Conservation (phyloP, 2,888 invertebrate species). For the Hyposoter dolosus region DNA sequence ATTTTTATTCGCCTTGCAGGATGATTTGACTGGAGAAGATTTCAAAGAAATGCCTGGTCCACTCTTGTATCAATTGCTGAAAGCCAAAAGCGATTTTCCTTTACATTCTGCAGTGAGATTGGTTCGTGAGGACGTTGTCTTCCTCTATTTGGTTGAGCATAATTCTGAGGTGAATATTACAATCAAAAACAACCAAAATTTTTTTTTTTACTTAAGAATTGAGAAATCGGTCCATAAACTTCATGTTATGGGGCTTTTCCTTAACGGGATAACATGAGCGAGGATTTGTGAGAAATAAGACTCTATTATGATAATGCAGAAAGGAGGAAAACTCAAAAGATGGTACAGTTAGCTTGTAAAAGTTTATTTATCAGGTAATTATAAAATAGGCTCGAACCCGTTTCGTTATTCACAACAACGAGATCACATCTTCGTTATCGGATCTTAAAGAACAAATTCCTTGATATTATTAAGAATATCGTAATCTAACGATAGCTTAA, state of each 20-base stretch:
- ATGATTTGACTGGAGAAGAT: constrained; percentile 90
- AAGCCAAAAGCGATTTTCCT: constrained; percentile 94
- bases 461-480: neutral
- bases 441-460: constrained; percentile 11
- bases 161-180: constrained; percentile 91
- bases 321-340: neutral
- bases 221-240: neutral
- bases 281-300: neutral
- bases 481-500: neutral
- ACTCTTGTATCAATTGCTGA: constrained; percentile 95
- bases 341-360: neutral
- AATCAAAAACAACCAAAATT: constrained; percentile 39
- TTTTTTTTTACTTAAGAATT: neutral
- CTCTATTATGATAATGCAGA: neutral
- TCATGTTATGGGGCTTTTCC: neutral
- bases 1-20: constrained; percentile 85
- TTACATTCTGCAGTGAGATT: constrained; percentile 95
- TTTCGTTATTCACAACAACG: constrained; percentile 13
- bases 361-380: constrained; percentile 11
- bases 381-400: constrained; percentile 21
- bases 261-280: neutral
- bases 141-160: constrained; percentile 96
- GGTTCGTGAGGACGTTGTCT: constrained; percentile 96
- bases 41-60: constrained; percentile 97
- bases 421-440: constrained; percentile 31